Conservation (phyloP, 1,140 invertebrate genomes). For the Proales similis region DNA sequence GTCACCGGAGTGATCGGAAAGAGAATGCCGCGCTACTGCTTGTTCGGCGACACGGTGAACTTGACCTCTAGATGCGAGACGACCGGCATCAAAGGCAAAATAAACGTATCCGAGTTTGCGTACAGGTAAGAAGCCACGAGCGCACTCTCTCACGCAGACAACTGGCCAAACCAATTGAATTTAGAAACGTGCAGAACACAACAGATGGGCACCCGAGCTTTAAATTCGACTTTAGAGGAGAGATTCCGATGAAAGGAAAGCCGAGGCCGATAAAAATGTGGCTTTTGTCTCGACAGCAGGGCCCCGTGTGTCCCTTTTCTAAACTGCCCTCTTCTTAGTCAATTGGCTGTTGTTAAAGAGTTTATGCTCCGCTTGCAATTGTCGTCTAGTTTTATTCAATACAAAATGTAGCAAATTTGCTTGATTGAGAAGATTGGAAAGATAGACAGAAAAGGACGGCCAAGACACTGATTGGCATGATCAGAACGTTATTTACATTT, state of each 20-base stretch:
- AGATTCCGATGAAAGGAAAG: conserved; percentile 86
- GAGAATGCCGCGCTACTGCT: conserved; percentile 43
- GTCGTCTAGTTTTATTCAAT: no score
- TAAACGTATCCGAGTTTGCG: conserved; percentile 86
- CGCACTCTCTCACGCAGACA: not conserved
- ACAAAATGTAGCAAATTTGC: no score
- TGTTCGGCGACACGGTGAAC: conserved; percentile 76
- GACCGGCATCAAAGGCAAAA: conserved; percentile 76
- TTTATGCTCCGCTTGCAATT: no score
- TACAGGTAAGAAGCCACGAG: conserved; percentile 65
- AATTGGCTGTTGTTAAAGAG: no score
- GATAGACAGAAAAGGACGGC: no score
- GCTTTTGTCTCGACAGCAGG: conserved; percentile 60
- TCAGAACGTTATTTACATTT: no score
- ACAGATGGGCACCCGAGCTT: conserved; percentile 79
- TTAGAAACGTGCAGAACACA: conserved; percentile 68
- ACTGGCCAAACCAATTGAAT: not conserved
- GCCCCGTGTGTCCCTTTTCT: not conserved
- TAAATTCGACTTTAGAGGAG: conserved; percentile 74
- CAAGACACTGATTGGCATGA: no score
- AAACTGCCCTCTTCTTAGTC: conserved; percentile 32
- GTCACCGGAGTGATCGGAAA: conserved; percentile 42
- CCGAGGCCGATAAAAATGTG: conserved; percentile 88
- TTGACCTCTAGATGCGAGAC: conserved; percentile 88
- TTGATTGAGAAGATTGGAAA: no score